These are phyloP conservation scores for Crotalus horridus DNA, from an alignment of 2,113 vertebrate species.

Conservation along the genomic window DNA sequence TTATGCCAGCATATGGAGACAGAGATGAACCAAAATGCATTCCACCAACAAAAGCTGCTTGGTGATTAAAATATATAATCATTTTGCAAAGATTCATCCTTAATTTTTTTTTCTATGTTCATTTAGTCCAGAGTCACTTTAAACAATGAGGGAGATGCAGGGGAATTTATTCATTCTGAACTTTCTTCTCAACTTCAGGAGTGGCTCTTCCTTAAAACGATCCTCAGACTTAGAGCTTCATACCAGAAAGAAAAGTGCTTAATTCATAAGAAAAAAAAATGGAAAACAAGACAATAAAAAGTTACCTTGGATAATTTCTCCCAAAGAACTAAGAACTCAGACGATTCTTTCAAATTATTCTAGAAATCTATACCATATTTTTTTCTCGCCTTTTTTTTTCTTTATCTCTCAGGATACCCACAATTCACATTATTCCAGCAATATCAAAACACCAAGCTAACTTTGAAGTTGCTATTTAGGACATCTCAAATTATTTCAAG, in stretches of 20 bases:
- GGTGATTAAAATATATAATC: not conserved
- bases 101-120: not conserved
- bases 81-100: not conserved
- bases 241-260: not conserved
- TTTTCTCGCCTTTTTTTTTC: not conserved
- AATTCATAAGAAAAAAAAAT: not conserved
- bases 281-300: not conserved
- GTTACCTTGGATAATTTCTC: not conserved
- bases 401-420: not conserved
- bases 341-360: not conserved
- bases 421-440: not conserved
- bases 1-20: not conserved
- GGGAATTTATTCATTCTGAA: not conserved
- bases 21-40: not conserved
- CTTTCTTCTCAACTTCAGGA: not conserved
- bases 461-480: not conserved
- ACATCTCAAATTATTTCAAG: not conserved
- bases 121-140: not conserved
- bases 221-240: not conserved
- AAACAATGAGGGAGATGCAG: not conserved
- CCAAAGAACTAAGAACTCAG: not conserved
- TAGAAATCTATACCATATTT: not conserved
- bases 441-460: not conserved
- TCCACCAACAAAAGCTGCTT: conserved; percentile 24
- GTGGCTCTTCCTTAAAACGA: not conserved